Evolutionary conservation across 2,113 vertebrate genomes (phyloP).

Genomic region (Percopsis transmontana): DNA sequence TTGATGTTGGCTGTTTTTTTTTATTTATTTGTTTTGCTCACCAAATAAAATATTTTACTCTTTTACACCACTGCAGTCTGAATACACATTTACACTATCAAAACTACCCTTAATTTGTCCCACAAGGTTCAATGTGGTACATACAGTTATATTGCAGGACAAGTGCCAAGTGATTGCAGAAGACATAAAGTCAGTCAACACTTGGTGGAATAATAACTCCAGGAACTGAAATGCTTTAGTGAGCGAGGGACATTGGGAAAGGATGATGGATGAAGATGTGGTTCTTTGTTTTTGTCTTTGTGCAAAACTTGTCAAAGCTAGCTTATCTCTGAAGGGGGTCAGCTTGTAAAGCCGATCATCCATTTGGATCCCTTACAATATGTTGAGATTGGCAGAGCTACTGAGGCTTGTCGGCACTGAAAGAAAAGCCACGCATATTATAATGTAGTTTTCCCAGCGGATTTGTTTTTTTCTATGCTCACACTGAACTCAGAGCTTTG

Average conservation of each 20-base stretch:
- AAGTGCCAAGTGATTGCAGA: conserved; percentile 34
- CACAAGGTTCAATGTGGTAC: background rate
- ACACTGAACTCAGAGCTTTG: background rate
- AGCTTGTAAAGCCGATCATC: conserved; percentile 9
- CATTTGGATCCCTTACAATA: conserved; percentile 26
- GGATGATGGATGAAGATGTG: conserved; percentile 46
- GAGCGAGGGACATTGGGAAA: conserved; percentile 32
- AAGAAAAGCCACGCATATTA: conserved; percentile 1
- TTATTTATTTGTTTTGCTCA: background rate
- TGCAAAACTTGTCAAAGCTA: conserved; percentile 22
- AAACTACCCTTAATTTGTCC: too few relatives aligned
- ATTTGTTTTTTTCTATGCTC: background rate
- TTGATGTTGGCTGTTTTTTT: background rate
- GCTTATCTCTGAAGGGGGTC: conserved; percentile 36
- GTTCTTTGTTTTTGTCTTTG: conserved; percentile 42
- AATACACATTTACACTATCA: too few relatives aligned
- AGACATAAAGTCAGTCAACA: conserved; percentile 29
- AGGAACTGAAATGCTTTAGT: conserved; percentile 8
- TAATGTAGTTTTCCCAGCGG: background rate
- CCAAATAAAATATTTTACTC: background rate
- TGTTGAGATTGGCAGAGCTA: conserved; percentile 11
- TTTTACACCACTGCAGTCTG: background rate
- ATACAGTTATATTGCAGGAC: conserved; percentile 19
- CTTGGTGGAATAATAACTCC: conserved; percentile 27
- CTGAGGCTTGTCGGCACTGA: conserved; percentile 24